phyloP scores from a whole-genome alignment of 1,140 invertebrate genomes.

The Drosophila sp. region DNA sequence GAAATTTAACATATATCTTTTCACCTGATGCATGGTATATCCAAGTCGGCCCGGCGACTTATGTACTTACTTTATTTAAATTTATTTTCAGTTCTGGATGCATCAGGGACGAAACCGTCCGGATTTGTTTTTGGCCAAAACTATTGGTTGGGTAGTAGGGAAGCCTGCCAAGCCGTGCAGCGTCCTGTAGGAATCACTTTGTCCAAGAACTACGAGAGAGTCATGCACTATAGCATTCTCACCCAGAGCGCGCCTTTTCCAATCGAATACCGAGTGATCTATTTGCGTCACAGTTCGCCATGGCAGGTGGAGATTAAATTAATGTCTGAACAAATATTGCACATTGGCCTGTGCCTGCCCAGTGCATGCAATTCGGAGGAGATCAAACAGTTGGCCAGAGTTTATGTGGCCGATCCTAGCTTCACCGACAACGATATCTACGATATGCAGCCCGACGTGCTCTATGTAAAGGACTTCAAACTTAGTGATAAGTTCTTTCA shows the following conservation, averaged over 20 bases:
- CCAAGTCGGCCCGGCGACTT: no score
- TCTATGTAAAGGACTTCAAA: constrained; percentile 77
- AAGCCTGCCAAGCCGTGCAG: constrained; percentile 60
- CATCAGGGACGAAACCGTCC: constrained; percentile 70
- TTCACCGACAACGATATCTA: constrained; percentile 70
- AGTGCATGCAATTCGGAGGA: constrained; percentile 64
- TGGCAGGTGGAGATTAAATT: constrained; percentile 82
- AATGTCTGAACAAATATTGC: constrained; percentile 77
- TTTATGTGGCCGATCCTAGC: constrained; percentile 53
- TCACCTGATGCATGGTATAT: no score
- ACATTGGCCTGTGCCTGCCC: constrained; percentile 80
- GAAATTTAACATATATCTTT: no score
- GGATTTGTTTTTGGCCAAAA: constrained; percentile 82
- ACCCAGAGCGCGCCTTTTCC: constrained; percentile 71
- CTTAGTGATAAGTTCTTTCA: constrained; percentile 63
- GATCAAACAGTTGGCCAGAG: constrained; percentile 62
- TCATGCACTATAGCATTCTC: constrained; percentile 73
- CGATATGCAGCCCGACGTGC: constrained; percentile 71
- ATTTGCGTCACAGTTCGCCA: constrained; percentile 73
- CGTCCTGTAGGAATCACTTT: constrained; percentile 66
- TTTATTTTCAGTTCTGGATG: constrained; percentile 66
- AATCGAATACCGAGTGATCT: constrained; percentile 77
- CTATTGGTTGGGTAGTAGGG: constrained; percentile 79
- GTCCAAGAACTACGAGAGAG: constrained; percentile 66
- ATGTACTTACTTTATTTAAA: background rate